Evolutionary conservation across 1,140 invertebrate species (phyloP), one percentile per base, ranked within the genome.

Genomic region (Ceratoteleas bidentatus): DNA sequence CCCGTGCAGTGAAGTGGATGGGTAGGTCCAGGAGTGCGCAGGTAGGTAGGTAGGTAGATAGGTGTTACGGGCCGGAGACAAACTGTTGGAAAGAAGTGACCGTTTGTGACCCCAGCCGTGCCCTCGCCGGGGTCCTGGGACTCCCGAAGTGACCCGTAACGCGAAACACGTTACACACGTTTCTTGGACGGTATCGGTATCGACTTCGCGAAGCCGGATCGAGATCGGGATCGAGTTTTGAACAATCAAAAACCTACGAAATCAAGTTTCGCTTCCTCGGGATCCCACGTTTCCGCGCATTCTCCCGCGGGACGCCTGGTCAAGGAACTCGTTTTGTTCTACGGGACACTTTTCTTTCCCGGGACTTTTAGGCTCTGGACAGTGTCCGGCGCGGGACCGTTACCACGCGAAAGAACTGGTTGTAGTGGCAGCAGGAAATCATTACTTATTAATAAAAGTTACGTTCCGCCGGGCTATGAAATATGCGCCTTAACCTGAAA

Each of bases 131-230:
- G 82, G 86, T 85, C 79, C 81, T 86, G 79, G 76, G 80, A 85
- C 85, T 86, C 69, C 82, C 58, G 77, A 84, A 84, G 45, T 73
- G 85, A 85, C 83, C 86, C 86, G 82, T 86, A 86, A 85, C 82
- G 81, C 77, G 87, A 87, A 87, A 85, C 87, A 88, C 87, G 88
- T 89, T 88, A 85, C 81, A 85, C 85, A 86, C 86, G 86, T 86
- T 52, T 87, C 57, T 62, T 32, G 76, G 54, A 60, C 72, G 33
- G 61, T 81, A 81, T 81, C 79, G 72, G 66, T 76, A 81, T 73
- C 70, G 77, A 56, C 64, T 49, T 58, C 69, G 77, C 77, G 58
- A 50, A 53, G 45, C 75, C 24, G 70, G 78, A 83, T 69, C 75
- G 43, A 64, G 64, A 83, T 81, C 85, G 36, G 72, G 77, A 84